Conservation (phyloP, 2,113 vertebrate species). For the Delphinus delphis region DNA sequence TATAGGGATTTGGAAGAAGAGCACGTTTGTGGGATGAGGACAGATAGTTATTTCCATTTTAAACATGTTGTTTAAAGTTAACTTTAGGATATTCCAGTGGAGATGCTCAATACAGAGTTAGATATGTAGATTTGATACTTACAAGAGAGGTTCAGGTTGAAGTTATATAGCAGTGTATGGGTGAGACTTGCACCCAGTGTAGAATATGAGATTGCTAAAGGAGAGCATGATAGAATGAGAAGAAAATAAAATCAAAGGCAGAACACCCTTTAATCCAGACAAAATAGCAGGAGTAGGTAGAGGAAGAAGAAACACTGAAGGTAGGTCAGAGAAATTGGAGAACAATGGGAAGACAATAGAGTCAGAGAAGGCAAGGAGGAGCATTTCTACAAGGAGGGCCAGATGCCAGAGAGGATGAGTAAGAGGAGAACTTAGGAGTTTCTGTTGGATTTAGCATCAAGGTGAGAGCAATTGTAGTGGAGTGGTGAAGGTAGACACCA, state of each 20-base stretch:
- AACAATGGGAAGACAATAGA: neutral
- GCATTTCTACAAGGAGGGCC: neutral
- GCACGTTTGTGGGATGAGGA: neutral
- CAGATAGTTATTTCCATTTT: conserved; percentile 5
- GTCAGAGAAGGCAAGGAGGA: neutral
- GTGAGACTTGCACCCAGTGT: neutral
- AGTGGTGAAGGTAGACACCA: neutral
- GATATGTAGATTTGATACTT: neutral
- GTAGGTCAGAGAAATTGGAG: neutral
- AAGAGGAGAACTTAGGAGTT: neutral
- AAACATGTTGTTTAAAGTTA: neutral
- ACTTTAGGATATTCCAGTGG: neutral
- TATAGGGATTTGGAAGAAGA: conserved; percentile 10
- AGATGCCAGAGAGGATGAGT: neutral
- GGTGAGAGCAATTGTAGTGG: neutral
- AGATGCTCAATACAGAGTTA: neutral
- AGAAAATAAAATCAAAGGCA: conserved; percentile 12
- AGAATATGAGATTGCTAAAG: neutral
- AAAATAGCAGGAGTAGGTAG: neutral
- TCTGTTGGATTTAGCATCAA: neutral
- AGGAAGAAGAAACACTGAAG: conserved; percentile 1
- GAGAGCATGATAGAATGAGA: neutral
- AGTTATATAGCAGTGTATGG: neutral
- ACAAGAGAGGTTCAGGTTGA: neutral
- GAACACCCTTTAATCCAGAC: neutral